Evolutionary conservation across 2,888 invertebrate species (phyloP).

Genomic region (Baccha elongata): DNA sequence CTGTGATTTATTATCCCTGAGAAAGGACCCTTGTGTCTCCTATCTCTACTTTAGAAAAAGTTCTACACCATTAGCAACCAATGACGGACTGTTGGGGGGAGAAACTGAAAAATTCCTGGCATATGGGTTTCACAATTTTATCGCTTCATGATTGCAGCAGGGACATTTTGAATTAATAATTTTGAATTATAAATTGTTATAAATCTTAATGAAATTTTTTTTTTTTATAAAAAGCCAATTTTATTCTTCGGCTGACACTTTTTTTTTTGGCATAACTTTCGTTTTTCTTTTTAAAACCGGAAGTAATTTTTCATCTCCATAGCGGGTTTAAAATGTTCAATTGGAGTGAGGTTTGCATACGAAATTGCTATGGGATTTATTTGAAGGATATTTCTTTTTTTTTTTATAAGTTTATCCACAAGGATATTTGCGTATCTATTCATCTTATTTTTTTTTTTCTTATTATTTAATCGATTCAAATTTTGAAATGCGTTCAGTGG

Average conservation of each 20-base stretch:
- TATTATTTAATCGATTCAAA: neutral
- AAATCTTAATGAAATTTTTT: slow-evolving; percentile 47
- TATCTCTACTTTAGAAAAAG: too few species aligned
- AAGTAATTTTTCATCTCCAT: neutral
- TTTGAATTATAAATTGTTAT: slow-evolving; percentile 33
- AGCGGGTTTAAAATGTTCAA: neutral
- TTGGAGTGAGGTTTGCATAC: neutral
- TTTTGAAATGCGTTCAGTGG: neutral
- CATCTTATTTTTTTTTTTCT: neutral
- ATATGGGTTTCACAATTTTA: slow-evolving; percentile 40
- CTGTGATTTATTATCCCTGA: slow-evolving; percentile 8
- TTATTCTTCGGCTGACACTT: neutral
- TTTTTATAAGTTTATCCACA: too few species aligned
- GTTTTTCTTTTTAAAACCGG: neutral
- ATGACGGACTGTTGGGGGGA: neutral
- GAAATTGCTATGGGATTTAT: neutral
- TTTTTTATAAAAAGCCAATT: slow-evolving; percentile 33
- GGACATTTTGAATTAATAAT: slow-evolving; percentile 45
- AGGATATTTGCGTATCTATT: neutral
- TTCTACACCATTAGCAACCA: neutral
- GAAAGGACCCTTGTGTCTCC: neutral
- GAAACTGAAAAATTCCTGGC: neutral
- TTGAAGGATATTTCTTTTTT: neutral
- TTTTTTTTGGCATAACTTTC: neutral
- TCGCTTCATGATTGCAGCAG: slow-evolving; percentile 40